Evolutionary conservation across 2,113 vertebrate genomes (phyloP), one percentile per base, ranked within the genome.

Genomic region (Lucifuga dentata): DNA sequence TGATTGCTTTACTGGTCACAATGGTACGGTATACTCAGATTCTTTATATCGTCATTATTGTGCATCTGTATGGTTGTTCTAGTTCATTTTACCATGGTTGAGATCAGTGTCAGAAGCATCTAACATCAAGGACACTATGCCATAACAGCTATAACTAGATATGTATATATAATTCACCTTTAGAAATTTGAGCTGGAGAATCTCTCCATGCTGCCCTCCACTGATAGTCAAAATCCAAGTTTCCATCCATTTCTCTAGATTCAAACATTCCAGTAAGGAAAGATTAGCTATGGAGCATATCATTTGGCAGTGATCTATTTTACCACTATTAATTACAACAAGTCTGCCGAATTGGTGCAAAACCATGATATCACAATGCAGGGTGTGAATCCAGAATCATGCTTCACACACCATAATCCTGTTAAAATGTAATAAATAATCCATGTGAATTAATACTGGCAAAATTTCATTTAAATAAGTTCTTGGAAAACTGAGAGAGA

Each of bases 391-490:
- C 84, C 80, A 82, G 85, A 88, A 91, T 89, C 86, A 86, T 81
- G 85, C 86, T 72, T 80, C 61, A 82, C 86, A 83, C 85, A 61
- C 77, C 78, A 72, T 93, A 91, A 93, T 91, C 91, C 90, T 87
- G 85, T 91, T 88, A 88, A 90, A 92, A 89, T 88, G 85, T 87
- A 88, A 89, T 89, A 92, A 92, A 90, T 90, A 88, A 92, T 90
- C 89, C 81, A 75, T 82, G 66, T 63, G 85, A 92, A 90, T 91
- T 86, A 88, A 90, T 88, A 87, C 78, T 79, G 86, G 84, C 86
- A 90, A 90, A 80, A 83, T 88, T 88, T 90, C 59, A 87, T 92
- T 90, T 91, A 88, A 88, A 89, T 90, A 88, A 90, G 78, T 85
- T 87, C 81, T 86, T 71, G 73, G 73, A 84, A 86, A 88, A 94